Evolutionary conservation across 2,888 invertebrate genomes (phyloP).

Genomic region (Apodemia hepburni): DNA sequence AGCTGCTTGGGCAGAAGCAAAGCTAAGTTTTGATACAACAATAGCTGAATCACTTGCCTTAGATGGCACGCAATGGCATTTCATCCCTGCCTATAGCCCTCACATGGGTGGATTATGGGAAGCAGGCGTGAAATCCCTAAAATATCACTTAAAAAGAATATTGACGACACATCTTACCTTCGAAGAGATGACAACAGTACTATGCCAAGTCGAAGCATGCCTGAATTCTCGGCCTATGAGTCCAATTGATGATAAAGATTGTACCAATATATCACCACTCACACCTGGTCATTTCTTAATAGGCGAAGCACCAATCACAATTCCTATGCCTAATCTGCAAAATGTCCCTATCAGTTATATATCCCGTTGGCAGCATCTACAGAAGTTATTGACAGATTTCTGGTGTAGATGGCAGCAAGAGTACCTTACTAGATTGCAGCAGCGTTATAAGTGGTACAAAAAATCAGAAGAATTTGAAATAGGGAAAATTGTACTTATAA

Average conservation of each 20-base stretch:
- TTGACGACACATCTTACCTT: conserved; percentile 27
- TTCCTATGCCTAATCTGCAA: conserved; percentile 19
- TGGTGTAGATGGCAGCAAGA: conserved; percentile 23
- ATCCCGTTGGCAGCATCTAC: conserved; percentile 31
- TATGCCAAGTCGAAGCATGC: conserved; percentile 32
- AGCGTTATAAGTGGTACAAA: too few species aligned
- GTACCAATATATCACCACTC: background rate
- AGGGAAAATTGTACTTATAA: too few species aligned
- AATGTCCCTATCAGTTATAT: conserved; percentile 22
- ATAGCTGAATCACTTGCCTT: conserved; percentile 14
- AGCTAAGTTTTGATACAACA: conserved; percentile 17
- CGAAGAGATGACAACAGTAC: conserved; percentile 29
- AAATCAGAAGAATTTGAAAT: too few species aligned
- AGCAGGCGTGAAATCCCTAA: conserved; percentile 13
- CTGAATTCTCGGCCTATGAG: conserved; percentile 27
- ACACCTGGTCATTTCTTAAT: conserved; percentile 5
- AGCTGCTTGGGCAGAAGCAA: conserved; percentile 24
- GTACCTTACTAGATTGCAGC: too few species aligned
- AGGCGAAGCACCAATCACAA: background rate
- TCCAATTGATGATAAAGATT: too few species aligned
- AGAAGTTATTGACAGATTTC: conserved; percentile 30
- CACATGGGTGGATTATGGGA: conserved; percentile 20
- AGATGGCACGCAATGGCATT: background rate
- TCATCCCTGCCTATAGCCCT: background rate
- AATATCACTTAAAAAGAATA: conserved; percentile 29